Evolutionary conservation across 2,888 invertebrate genomes (phyloP).

Genomic region (Platypus cylindrus): DNA sequence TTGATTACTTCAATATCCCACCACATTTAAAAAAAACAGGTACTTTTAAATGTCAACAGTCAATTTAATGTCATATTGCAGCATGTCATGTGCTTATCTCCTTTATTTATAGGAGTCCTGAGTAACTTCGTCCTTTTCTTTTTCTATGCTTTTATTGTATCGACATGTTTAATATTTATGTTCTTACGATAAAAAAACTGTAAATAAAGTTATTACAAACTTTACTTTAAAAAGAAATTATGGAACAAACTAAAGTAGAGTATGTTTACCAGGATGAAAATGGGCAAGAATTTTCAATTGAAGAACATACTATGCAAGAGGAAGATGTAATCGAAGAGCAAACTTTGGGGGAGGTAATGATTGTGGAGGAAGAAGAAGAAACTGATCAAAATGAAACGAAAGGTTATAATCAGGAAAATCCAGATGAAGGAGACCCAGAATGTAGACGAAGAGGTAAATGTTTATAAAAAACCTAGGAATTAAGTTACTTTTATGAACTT

Average conservation of each 20-base stretch:
- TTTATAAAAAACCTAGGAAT: background rate
- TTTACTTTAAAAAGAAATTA: too few species aligned
- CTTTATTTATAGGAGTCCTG: too few species aligned
- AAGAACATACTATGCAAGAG: conserved; percentile 7
- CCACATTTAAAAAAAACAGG: too few species aligned
- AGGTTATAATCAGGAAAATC: background rate
- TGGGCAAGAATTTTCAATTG: conserved; percentile 10
- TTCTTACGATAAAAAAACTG: too few species aligned
- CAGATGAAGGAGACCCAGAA: conserved; percentile 10
- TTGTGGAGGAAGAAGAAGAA: conserved; percentile 8
- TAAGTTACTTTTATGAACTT: background rate
- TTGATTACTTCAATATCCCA: too few species aligned
- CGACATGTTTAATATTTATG: too few species aligned
- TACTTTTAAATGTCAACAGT: too few species aligned
- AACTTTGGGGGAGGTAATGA: conserved; percentile 10
- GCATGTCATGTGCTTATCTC: too few species aligned
- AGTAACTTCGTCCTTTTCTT: too few species aligned
- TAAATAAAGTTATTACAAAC: too few species aligned
- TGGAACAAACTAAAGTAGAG: conserved; percentile 12
- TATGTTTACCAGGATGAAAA: conserved; percentile 13
- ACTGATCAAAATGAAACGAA: conserved; percentile 1
- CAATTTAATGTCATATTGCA: too few species aligned
- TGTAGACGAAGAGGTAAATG: conserved; percentile 12
- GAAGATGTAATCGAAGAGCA: conserved; percentile 7
- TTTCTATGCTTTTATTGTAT: too few species aligned